Percentiles rank a stretch among this genome's conserved stretches.
Evolutionary conservation across 2,797 vertebrate genomes (phyloP).

Genomic region (Chiroxiphia lanceolata): DNA sequence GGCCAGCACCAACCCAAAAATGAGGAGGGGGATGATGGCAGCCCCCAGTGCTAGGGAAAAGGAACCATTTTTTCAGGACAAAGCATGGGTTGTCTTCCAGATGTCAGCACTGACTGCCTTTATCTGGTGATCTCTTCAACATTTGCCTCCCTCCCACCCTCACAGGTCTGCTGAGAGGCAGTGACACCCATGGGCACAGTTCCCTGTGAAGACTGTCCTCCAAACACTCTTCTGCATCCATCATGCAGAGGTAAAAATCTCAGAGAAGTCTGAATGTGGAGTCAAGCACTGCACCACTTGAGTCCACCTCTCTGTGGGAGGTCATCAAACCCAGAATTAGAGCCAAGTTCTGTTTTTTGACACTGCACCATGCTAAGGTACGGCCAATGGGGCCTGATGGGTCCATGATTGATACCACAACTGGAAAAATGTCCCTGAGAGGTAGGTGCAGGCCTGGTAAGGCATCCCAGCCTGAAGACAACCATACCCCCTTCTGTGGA

Average conservation of each 20-base stretch:
- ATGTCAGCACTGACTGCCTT: neutral
- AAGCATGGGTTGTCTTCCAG: neutral
- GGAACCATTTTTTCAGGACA: neutral
- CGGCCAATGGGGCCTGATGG: neutral
- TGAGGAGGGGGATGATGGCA: neutral
- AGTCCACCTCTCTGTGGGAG: neutral
- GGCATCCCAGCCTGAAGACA: neutral
- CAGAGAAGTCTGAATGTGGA: neutral
- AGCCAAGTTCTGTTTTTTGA: neutral
- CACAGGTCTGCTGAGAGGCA: neutral
- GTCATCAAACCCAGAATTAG: neutral
- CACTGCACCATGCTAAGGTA: neutral
- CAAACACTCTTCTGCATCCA: neutral
- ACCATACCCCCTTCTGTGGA: neutral
- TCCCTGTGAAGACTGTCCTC: neutral
- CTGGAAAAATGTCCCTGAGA: neutral
- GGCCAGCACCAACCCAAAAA: neutral
- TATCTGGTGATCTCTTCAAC: neutral
- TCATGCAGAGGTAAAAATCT: neutral
- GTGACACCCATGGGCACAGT: neutral
- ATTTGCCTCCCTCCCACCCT: neutral
- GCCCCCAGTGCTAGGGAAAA: neutral
- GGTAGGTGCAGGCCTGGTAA: neutral
- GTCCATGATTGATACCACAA: neutral
- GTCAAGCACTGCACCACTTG: neutral